phyloP scores from a whole-genome alignment of 1,140 invertebrate genomes.

The Brachionus rubens region DNA sequence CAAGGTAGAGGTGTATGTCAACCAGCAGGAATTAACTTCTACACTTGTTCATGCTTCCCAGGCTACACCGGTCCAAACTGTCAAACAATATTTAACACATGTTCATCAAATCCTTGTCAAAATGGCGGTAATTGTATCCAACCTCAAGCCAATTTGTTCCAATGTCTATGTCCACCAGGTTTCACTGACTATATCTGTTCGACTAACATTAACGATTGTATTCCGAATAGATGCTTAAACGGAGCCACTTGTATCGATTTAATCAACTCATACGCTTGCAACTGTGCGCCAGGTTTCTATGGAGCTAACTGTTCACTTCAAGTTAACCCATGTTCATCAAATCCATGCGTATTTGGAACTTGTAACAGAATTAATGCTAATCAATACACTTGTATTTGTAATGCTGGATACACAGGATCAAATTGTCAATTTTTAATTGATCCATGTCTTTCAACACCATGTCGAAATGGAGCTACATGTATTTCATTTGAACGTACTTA shows the following conservation, averaged over 20 bases:
- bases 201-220: conserved; percentile 66
- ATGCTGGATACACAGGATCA: conserved; percentile 9
- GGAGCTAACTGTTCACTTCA: conserved; percentile 34
- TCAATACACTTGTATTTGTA: conserved; percentile 66
- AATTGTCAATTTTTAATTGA: conserved; percentile 32
- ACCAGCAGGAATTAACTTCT: not conserved
- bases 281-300: conserved; percentile 13
- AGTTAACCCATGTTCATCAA: conserved; percentile 15
- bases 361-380: conserved; percentile 69
- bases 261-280: not conserved
- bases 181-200: conserved; percentile 83
- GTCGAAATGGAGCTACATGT: conserved; percentile 47
- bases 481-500: conserved; percentile 26
- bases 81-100: not conserved
- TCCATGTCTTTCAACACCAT: conserved; percentile 46
- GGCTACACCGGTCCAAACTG: conserved; percentile 17
- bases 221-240: conserved; percentile 50
- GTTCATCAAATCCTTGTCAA: conserved; percentile 45
- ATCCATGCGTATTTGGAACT: conserved; percentile 41
- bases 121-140: conserved; percentile 26
- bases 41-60: conserved; percentile 19
- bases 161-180: conserved; percentile 79
- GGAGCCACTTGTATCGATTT: conserved; percentile 40
- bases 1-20: conserved; percentile 19
- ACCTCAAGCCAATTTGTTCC: not conserved